Base-by-base conservation (phyloP, 2,113 vertebrate species). In the Varanus komodoensis region DNA sequence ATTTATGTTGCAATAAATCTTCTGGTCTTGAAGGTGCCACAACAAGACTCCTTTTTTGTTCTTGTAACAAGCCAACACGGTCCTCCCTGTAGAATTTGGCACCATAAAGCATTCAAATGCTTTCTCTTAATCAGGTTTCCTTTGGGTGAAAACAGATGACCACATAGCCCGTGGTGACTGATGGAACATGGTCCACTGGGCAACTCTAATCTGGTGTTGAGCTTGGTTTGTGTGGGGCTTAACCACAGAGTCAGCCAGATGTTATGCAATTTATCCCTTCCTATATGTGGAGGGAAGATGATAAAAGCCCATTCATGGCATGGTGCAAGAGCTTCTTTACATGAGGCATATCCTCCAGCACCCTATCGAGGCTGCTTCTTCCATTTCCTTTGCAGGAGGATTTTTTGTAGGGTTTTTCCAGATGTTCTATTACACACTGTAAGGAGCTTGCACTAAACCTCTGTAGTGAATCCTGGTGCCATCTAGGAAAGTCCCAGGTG, bases 1-100 rank as follows among this genome's bases (percentile, higher is more conserved):
- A 82, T 88, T 81, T 82, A 57, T 73, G 48, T 67, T n/a, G 29
- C 68, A 73, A 71, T 71, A 82, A 88, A 82, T 54, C 87, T 88
- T 32, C 67, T 82, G 34, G 23, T 88, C 64, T 68, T 52, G 48
- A 32, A 87, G 17, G 8, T 52, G 44, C 67, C 48, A 34, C 48
- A n/a, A 19, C 44, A n/a, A 54, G 87, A 71, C 77, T 88, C 23
- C 64, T 54, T 68, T 44, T 78, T 80, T 88, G 44, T 79, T 81
- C 44, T 17, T 52, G 32, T 52, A 38, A 71, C 64, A 71, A 23
- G 21, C 1, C 25, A 54, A 52, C 23, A 34, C 1, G 34, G 64
- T 12, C 54, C 9, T 48, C 34, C 8, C 87, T 69, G 32, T 81
- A 50, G 64, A 71, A 82, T 88, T 71, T 52, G 44, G 81, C 48